Percentiles rank a stretch among this genome's conserved stretches.
These are phyloP conservation scores for Falco naumanni DNA, from an alignment of 2,797 vertebrate genomes.

Conservation along the genomic window DNA sequence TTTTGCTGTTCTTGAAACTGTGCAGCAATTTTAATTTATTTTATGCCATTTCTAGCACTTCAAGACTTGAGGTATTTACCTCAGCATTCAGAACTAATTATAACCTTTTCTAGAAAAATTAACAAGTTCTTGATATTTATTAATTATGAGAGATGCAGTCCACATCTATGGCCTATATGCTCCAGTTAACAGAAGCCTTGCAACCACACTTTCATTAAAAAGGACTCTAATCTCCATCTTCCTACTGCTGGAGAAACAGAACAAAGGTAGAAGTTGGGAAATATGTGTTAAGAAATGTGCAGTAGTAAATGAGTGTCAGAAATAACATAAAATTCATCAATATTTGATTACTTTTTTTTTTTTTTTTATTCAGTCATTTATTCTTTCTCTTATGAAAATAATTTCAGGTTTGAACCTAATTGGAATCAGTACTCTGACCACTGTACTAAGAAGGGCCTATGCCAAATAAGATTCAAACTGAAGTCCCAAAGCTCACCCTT, in stretches of 20 bases:
- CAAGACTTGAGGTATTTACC: neutral
- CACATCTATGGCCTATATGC: neutral
- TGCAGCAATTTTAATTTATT: neutral
- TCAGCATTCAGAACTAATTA: neutral
- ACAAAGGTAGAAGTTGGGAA: neutral
- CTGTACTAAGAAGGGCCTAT: neutral
- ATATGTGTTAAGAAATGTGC: neutral
- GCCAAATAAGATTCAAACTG: neutral
- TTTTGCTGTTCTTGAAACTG: neutral
- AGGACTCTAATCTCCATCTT: neutral
- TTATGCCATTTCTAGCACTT: neutral
- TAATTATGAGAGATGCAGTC: neutral
- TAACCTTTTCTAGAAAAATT: neutral
- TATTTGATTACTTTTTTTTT: neutral
- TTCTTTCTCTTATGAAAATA: neutral
- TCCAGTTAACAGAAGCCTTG: neutral
- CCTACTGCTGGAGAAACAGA: neutral
- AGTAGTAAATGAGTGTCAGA: neutral
- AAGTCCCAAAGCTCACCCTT: neutral
- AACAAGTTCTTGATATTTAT: neutral
- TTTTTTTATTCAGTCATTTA: neutral
- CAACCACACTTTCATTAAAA: neutral
- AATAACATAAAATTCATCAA: neutral
- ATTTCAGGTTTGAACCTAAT: neutral
- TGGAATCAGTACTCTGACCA: neutral